A percentile compares a stretch with the other conserved stretches of the same genome.
These are phyloP conservation scores for Pampus argenteus DNA, from an alignment of 2,797 vertebrate genomes.

Conservation along the genomic window DNA sequence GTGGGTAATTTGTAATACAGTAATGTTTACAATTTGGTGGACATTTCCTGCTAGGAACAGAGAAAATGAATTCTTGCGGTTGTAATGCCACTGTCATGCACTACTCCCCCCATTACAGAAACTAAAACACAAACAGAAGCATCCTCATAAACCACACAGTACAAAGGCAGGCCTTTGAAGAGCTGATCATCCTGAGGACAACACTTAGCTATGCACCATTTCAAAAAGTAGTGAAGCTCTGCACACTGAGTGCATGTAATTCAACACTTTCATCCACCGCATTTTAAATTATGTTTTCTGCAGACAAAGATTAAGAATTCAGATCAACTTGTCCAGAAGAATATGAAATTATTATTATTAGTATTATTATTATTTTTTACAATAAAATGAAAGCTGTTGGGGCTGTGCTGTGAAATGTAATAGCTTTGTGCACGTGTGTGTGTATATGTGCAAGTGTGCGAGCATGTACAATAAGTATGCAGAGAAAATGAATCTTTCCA, in stretches of 20 bases:
- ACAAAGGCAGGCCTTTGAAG: conserved; percentile 69
- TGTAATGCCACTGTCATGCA: conserved; percentile 35
- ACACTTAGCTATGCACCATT: conserved; percentile 69
- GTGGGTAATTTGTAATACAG: conserved; percentile 20
- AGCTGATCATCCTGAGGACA: conserved; percentile 66
- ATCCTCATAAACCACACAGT: conserved; percentile 43
- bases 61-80: conserved; percentile 45
- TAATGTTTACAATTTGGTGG: conserved; percentile 37
- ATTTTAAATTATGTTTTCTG: conserved; percentile 68
- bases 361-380: conserved; percentile 28
- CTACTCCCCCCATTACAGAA: conserved; percentile 28
- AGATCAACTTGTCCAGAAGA: conserved; percentile 54
- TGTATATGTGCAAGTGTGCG: not conserved
- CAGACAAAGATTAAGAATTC: conserved; percentile 58
- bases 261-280: conserved; percentile 61
- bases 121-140: conserved; percentile 58
- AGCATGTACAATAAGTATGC: conserved; percentile 26
- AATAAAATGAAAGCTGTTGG: conserved; percentile 34
- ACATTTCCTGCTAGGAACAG: conserved; percentile 39
- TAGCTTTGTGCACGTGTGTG: conserved; percentile 4
- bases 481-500: conserved; percentile 49
- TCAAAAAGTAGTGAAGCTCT: conserved; percentile 57
- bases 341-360: conserved; percentile 29
- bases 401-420: conserved; percentile 27
- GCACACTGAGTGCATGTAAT: conserved; percentile 60